phyloP scores from a whole-genome alignment of 2,113 vertebrate species.

The Montifringilla adamsi region DNA sequence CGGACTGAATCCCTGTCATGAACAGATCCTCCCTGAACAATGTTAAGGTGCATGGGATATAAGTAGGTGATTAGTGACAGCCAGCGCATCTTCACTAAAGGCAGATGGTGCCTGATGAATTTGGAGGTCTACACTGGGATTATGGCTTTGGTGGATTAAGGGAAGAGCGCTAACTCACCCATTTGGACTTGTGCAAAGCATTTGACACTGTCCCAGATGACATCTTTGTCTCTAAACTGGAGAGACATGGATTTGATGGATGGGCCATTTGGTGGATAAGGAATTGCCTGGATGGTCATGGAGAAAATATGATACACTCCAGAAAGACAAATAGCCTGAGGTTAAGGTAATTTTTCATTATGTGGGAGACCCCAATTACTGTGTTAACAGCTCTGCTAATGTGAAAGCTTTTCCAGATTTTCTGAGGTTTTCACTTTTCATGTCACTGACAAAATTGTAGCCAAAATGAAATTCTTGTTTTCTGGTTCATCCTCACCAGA shows the following conservation, averaged over 20 bases:
- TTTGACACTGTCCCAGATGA: background rate
- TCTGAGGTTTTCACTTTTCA: background rate
- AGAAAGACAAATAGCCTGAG: background rate
- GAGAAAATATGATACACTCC: background rate
- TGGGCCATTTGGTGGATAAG: background rate
- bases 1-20: background rate
- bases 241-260: background rate
- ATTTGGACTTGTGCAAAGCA: background rate
- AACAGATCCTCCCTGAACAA: background rate
- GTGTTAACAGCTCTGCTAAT: background rate
- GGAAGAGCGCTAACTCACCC: background rate
- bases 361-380: background rate
- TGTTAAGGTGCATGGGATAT: background rate
- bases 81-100: background rate
- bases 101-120: background rate
- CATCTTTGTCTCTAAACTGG: background rate
- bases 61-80: background rate
- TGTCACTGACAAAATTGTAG: background rate
- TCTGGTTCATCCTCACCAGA: background rate
- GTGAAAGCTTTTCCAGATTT: background rate
- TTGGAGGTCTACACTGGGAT: fast-evolving
- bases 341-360: background rate
- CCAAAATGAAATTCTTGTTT: background rate
- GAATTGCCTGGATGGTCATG: background rate
- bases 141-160: background rate